A percentile compares a stretch with the other conserved stretches of the same genome.
phyloP scores from a whole-genome alignment of 2,888 invertebrate genomes.

The Baronia brevicornis region DNA sequence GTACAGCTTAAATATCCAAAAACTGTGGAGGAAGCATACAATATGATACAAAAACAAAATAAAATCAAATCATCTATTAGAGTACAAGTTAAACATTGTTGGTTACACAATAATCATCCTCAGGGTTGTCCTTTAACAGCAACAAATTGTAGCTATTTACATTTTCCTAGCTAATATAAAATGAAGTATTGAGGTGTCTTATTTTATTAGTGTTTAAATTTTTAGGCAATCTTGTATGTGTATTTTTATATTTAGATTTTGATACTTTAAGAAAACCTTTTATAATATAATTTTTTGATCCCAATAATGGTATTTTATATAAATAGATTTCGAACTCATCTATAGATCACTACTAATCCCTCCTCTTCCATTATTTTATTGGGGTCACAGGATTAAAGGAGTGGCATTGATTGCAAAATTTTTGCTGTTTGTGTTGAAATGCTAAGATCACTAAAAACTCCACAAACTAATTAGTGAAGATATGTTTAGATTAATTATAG shows the following conservation, averaged over 20 bases:
- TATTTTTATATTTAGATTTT: conserved; percentile 2
- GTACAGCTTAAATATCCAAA: conserved; percentile 81
- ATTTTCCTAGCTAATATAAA: conserved; percentile 44
- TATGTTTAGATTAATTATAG: no score
- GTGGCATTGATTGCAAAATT: no score
- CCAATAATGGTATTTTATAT: conserved; percentile 2
- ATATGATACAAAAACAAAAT: conserved; percentile 49
- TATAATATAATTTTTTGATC: background rate
- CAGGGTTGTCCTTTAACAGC: conserved; percentile 85
- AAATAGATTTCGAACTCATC: background rate
- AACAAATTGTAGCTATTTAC: conserved; percentile 83
- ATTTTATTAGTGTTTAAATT: no score
- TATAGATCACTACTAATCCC: conserved; percentile 1
- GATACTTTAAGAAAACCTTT: background rate
- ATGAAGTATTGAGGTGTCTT: no score
- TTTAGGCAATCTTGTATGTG: background rate
- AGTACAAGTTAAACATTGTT: conserved; percentile 81
- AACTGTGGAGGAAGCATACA: conserved; percentile 45
- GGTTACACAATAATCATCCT: conserved; percentile 90
- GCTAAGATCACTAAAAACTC: no score
- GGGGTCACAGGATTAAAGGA: no score
- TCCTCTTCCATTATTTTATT: conserved; percentile 3
- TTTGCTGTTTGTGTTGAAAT: no score
- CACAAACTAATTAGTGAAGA: no score
- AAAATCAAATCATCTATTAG: conserved; percentile 38